Base-by-base conservation (phyloP, 1,140 invertebrate genomes). In the Drosophila hydei region DNA sequence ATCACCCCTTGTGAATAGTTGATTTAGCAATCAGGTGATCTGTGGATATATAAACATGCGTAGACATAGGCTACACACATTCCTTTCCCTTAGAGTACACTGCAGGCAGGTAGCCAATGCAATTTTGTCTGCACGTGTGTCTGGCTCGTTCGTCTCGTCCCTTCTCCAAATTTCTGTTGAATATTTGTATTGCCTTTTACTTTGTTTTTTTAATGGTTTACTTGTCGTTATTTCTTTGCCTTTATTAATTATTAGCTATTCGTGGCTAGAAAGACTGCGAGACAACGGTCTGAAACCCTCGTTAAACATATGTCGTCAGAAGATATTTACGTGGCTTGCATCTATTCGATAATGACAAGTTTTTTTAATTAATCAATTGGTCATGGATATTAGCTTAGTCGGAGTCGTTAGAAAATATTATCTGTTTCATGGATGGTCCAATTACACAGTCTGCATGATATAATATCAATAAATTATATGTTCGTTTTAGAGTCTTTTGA, bases 241-340 rank as follows among this genome's bases (percentile, higher is more conserved):
- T 74, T 87, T 63, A 80, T 81, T 80, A 80, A 81, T 80, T 64
- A 54, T 77, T 77, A 4, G 8, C 8, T 27, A 7, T 7, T 63
- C 62, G 77, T 77, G 73, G 65, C 65, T 80, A 67, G 61, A 74
- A 45, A 55, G 77, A 80, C 77, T 77, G 81, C 58, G 48, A 16
- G 60, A 55, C 50, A 70, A 78, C 5, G 5, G 68, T 71, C 73
- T 71, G 70, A 63, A 65, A 88, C 79, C 88, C 83, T 88, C 84
- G 70, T 90, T 80, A 83, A 88, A 80, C 88, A 90, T 60, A 90
- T 90, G 88, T 84, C 84, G 72, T 67, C 67, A 47, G 63, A 64
- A 62, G 61, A 45, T 78, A 69, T 73, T 67, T 33, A 71, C 73
- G 65, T 63, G 18, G 47, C 18, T 50, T 61, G 9, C 58, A 61